phyloP scores from a whole-genome alignment of 2,888 invertebrate species.

The Prosopocoilus inquinatus region DNA sequence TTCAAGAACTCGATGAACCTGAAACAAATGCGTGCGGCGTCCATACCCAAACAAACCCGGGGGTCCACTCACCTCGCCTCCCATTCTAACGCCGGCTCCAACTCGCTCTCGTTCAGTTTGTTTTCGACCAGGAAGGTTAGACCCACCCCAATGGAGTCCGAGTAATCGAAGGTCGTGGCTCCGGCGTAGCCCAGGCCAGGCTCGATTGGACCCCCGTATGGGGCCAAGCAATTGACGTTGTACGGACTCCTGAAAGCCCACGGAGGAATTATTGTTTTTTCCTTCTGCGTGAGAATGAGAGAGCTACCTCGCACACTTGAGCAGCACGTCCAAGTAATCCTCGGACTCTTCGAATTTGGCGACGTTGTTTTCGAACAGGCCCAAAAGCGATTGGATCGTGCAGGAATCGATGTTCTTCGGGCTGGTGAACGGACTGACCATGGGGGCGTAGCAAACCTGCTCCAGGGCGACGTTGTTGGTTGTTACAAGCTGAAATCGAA shows the following conservation, averaged over 20 bases:
- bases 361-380: conserved; percentile 70
- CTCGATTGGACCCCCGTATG: conserved; percentile 86
- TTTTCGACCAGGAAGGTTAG: conserved; percentile 79
- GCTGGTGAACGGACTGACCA: conserved; percentile 63
- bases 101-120: conserved; percentile 57
- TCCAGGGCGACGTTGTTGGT: conserved; percentile 57
- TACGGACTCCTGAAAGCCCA: conserved; percentile 54
- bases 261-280: neutral
- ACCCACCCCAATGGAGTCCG: conserved; percentile 65
- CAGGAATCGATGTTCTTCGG: conserved; percentile 63
- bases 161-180: conserved; percentile 58
- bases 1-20: conserved; percentile 68
- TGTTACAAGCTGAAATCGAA: conserved; percentile 50
- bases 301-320: conserved; percentile 50
- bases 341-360: conserved; percentile 44
- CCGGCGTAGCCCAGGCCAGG: conserved; percentile 85
- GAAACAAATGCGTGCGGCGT: conserved; percentile 16
- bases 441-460: conserved; percentile 83
- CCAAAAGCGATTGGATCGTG: conserved; percentile 76
- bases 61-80: conserved; percentile 57
- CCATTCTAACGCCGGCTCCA: conserved; percentile 69
- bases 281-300: conserved; percentile 28
- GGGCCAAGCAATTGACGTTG: conserved; percentile 68
- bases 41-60: no score
- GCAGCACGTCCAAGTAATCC: conserved; percentile 55